A percentile compares a stretch with the other conserved stretches of the same genome.
Conservation (phyloP, 2,797 vertebrate genomes). For the Phrynocephalus forsythii region DNA sequence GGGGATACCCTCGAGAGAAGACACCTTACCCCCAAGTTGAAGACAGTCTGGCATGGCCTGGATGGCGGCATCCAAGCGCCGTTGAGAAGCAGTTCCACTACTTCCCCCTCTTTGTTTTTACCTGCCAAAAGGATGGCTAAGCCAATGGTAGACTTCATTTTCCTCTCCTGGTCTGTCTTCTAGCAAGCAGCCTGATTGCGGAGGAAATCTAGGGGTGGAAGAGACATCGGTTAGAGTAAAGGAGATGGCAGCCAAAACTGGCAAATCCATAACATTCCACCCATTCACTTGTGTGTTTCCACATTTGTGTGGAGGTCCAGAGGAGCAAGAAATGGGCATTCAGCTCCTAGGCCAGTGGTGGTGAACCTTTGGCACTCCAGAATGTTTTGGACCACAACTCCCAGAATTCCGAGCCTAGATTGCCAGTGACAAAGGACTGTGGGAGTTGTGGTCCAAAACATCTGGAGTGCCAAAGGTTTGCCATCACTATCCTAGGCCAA, state of each 20-base stretch:
- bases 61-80: not conserved
- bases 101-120: conserved; percentile 35
- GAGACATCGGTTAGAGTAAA: not conserved
- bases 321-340: not conserved
- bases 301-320: not conserved
- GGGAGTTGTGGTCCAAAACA: too few relatives aligned
- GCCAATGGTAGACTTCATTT: conserved; percentile 74
- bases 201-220: conserved; percentile 22
- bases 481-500: too few relatives aligned
- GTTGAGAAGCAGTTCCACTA: not conserved
- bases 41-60: too few relatives aligned
- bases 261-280: not conserved
- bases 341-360: too few relatives aligned
- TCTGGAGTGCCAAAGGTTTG: too few relatives aligned
- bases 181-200: not conserved
- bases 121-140: conserved; percentile 78
- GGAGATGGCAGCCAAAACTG: not conserved
- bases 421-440: too few relatives aligned
- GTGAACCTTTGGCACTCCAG: too few relatives aligned
- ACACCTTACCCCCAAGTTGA: too few relatives aligned
- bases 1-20: too few relatives aligned
- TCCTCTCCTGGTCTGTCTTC: not conserved
- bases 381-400: too few relatives aligned
- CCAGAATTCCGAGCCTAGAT: too few relatives aligned
- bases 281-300: too few relatives aligned